These are phyloP conservation scores for Epicampocera succincta DNA, from an alignment of 2,888 invertebrate species.

Conservation along the genomic window DNA sequence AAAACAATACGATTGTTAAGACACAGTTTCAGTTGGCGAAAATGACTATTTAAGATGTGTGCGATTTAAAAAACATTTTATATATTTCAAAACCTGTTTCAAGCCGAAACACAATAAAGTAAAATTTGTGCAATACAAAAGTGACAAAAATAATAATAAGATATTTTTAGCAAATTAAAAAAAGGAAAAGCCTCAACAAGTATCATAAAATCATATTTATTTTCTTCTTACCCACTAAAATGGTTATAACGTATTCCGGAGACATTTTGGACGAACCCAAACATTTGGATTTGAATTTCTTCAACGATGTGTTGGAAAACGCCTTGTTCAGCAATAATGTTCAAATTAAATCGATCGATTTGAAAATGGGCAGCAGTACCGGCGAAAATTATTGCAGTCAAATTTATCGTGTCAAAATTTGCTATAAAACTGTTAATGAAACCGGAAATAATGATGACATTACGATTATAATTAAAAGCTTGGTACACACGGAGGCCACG, in stretches of 20 bases:
- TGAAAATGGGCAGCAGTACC: slow-evolving; percentile 74
- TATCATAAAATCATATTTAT: background rate
- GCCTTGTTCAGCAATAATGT: slow-evolving; percentile 72
- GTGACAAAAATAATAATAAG: background rate
- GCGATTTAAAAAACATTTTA: slow-evolving; percentile 22
- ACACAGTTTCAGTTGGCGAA: background rate
- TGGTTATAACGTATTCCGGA: slow-evolving; percentile 74
- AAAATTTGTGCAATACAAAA: background rate
- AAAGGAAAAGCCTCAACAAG: background rate
- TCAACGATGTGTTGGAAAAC: slow-evolving; percentile 75
- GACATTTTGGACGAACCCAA: slow-evolving; percentile 71
- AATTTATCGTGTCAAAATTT: slow-evolving; percentile 76
- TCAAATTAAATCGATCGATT: slow-evolving; percentile 68
- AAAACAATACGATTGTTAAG: slow-evolving; percentile 37
- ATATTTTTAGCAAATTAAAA: background rate
- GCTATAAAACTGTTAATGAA: slow-evolving; percentile 60
- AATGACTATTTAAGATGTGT: slow-evolving; percentile 51
- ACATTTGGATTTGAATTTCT: slow-evolving; percentile 74
- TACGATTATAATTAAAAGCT: slow-evolving; percentile 73
- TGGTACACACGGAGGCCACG: slow-evolving; percentile 71
- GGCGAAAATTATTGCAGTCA: slow-evolving; percentile 80
- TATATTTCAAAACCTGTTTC: slow-evolving; percentile 31
- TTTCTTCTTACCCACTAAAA: slow-evolving; percentile 34
- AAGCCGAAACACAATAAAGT: slow-evolving; percentile 8
- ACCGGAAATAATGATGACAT: slow-evolving; percentile 13